Evolutionary conservation across 2,797 vertebrate genomes (phyloP).

Genomic region (Eremophila alpestris): DNA sequence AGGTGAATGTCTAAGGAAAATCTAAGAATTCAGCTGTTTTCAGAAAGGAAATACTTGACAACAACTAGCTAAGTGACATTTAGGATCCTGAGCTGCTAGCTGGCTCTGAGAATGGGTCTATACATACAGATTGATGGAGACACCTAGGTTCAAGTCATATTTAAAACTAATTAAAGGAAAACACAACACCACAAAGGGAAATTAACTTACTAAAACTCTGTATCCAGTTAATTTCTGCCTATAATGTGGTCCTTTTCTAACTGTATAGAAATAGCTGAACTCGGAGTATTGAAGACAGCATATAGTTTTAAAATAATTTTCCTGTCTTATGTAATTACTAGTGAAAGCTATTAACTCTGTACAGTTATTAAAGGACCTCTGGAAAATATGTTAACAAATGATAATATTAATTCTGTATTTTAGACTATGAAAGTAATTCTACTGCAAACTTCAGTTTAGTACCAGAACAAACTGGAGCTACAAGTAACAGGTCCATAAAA

Average conservation of each 20-base stretch:
- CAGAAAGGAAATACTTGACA: not conserved
- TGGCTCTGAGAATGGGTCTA: not conserved
- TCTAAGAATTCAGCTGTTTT: not conserved
- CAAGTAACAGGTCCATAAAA: not conserved
- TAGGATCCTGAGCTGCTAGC: not conserved
- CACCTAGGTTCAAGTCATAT: not conserved
- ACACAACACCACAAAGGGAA: not conserved
- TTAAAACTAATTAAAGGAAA: not conserved
- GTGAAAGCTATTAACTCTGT: not conserved
- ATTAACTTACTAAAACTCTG: not conserved
- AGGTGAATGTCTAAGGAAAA: not conserved
- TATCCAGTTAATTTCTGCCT: not conserved
- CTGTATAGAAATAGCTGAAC: not conserved
- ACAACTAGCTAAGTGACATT: not conserved
- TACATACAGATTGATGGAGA: not conserved
- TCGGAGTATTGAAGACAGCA: not conserved
- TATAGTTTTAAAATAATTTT: not conserved
- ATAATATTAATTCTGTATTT: not conserved
- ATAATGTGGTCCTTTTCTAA: not conserved
- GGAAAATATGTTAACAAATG: not conserved
- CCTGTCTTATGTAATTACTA: not conserved
- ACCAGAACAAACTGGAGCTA: not conserved
- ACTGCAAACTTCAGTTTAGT: not conserved
- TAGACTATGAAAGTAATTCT: not conserved
- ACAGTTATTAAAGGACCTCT: not conserved